Evolutionary conservation across 1,140 invertebrate species (phyloP).

Genomic region (Trichonephila clavipes): DNA sequence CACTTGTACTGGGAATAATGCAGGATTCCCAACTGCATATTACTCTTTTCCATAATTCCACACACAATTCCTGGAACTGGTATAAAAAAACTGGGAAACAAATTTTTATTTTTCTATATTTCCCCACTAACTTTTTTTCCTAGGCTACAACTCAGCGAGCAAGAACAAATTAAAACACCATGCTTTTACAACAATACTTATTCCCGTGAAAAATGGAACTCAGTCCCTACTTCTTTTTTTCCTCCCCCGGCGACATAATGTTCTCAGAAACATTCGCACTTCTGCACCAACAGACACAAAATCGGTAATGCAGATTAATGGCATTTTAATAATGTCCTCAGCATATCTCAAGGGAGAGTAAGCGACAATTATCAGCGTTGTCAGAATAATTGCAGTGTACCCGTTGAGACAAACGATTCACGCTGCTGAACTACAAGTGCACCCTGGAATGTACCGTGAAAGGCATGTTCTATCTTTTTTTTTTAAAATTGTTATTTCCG

Average conservation of each 20-base stretch:
- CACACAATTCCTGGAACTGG: not conserved
- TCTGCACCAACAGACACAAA: conserved; percentile 61
- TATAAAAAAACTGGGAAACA: not conserved
- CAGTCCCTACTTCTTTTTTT: not conserved
- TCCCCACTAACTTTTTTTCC: not conserved
- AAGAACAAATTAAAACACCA: conserved; percentile 30
- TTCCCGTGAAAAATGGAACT: conserved; percentile 60
- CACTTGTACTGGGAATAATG: too few species aligned
- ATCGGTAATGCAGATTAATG: conserved; percentile 73
- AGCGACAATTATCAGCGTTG: conserved; percentile 69
- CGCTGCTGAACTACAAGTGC: conserved; percentile 12
- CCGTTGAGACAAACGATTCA: conserved; percentile 52
- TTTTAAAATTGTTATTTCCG: not conserved
- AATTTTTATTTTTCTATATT: not conserved
- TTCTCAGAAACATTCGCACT: conserved; percentile 70
- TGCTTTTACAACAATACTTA: conserved; percentile 45
- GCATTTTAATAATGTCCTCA: conserved; percentile 72
- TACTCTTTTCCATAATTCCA: not conserved
- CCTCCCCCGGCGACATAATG: not conserved
- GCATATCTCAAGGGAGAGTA: not conserved
- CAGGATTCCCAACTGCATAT: too few species aligned
- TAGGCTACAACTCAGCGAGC: not conserved
- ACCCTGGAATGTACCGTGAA: not conserved
- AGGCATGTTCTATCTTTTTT: not conserved
- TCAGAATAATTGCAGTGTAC: conserved; percentile 67